phyloP scores from a whole-genome alignment of 2,113 vertebrate genomes.

The Spea bombifrons region DNA sequence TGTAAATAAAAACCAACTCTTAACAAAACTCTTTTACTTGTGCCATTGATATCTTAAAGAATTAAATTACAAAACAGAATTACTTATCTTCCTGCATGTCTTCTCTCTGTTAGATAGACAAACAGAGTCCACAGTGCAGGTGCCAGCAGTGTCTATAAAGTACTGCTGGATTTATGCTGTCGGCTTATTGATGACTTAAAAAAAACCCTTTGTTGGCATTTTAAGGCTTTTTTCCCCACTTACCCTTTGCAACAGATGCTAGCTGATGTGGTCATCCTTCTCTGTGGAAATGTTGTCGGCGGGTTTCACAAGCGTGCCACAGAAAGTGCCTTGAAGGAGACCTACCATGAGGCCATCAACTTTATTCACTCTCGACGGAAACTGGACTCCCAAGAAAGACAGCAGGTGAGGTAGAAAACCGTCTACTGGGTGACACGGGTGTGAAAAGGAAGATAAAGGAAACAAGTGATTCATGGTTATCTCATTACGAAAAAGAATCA shows the following conservation, averaged over 20 bases:
- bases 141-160: neutral
- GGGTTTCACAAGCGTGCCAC: slow-evolving; percentile 77
- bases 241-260: slow-evolving; percentile 64
- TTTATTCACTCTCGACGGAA: slow-evolving; percentile 71
- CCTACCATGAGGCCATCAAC: slow-evolving; percentile 73
- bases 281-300: slow-evolving; percentile 77
- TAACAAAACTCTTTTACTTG: no score
- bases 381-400: slow-evolving; percentile 75
- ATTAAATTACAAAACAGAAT: no score
- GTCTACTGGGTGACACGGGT: no score
- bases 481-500: no score
- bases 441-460: no score
- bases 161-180: neutral
- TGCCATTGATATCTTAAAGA: no score
- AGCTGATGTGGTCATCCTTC: slow-evolving; percentile 75
- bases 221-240: neutral
- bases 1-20: no score
- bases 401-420: slow-evolving; percentile 68
- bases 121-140: neutral
- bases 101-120: neutral
- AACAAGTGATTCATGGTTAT: no score
- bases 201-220: no score
- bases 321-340: slow-evolving; percentile 69
- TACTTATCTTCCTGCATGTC: no score
- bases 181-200: no score